These are phyloP conservation scores for Rhinophrynus dorsalis DNA, from an alignment of 2,797 vertebrate genomes.

Conservation along the genomic window DNA sequence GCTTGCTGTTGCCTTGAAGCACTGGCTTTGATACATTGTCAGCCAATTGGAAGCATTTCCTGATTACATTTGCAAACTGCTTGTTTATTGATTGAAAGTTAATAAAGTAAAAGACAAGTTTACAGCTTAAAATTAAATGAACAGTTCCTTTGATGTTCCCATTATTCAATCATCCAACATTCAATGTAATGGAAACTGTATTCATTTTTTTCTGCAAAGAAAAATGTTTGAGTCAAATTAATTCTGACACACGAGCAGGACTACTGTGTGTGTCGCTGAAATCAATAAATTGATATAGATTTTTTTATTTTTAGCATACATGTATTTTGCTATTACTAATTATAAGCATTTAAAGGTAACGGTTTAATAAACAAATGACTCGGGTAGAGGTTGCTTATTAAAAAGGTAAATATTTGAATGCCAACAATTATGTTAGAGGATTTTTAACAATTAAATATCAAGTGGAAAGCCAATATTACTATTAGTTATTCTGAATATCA, in stretches of 20 bases:
- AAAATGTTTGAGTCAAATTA: constrained; percentile 67
- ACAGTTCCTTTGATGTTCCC: constrained; percentile 87
- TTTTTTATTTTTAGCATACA: too few relatives aligned
- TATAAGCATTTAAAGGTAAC: too few relatives aligned
- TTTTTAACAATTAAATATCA: too few relatives aligned
- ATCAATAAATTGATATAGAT: neutral
- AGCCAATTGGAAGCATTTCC: constrained; percentile 94
- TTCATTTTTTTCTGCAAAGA: constrained; percentile 65
- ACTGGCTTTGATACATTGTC: constrained; percentile 96
- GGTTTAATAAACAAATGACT: too few relatives aligned
- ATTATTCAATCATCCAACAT: constrained; percentile 78
- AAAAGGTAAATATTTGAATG: too few relatives aligned
- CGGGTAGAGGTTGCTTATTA: too few relatives aligned
- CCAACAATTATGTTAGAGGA: too few relatives aligned
- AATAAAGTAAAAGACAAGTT: constrained; percentile 91
- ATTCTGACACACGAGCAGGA: constrained; percentile 60
- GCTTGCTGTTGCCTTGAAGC: constrained; percentile 94
- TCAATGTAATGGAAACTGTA: constrained; percentile 70
- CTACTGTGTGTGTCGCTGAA: constrained; percentile 21
- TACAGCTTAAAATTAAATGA: constrained; percentile 81
- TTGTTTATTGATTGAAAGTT: constrained; percentile 99
- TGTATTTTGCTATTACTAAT: too few relatives aligned
- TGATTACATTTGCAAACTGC: constrained; percentile 94
- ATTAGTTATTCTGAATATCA: too few relatives aligned
- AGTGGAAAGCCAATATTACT: too few relatives aligned